A percentile compares a stretch with the other conserved stretches of the same genome.
These are phyloP conservation scores for Heterotilapia buettikoferi DNA, from an alignment of 2,113 vertebrate species.

Conservation along the genomic window DNA sequence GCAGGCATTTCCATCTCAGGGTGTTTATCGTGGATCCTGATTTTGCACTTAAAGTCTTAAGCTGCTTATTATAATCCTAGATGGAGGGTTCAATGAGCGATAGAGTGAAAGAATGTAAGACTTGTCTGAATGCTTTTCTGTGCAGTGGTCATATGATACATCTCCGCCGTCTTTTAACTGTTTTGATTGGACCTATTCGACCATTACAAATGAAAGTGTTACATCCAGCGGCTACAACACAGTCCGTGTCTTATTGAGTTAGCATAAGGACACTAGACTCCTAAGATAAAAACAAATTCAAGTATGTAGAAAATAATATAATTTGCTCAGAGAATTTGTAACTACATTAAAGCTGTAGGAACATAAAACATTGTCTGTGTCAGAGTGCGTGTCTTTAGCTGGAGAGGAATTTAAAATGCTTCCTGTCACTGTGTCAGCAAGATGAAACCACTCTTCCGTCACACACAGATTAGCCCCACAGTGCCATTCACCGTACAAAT, in stretches of 20 bases:
- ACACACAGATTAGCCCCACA: background rate
- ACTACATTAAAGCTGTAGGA: background rate
- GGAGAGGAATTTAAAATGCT: background rate
- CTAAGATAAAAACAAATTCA: background rate
- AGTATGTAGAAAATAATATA: background rate
- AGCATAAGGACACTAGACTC: background rate
- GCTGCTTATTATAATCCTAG: constrained; percentile 61
- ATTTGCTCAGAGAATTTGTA: background rate
- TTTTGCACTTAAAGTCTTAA: constrained; percentile 54
- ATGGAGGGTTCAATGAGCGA: constrained; percentile 36
- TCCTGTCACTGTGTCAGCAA: constrained; percentile 30
- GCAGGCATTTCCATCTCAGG: background rate
- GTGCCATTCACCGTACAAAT: background rate
- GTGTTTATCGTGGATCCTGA: constrained; percentile 20
- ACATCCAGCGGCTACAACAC: background rate
- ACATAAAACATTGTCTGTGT: background rate
- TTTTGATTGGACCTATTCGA: constrained; percentile 1
- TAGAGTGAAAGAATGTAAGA: constrained; percentile 52
- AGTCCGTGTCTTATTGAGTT: background rate
- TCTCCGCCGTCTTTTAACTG: background rate
- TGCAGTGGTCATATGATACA: constrained; percentile 63
- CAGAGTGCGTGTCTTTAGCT: background rate
- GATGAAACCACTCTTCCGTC: background rate
- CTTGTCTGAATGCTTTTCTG: constrained; percentile 40
- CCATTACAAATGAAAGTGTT: background rate